Evolutionary conservation across 2,797 vertebrate species (phyloP).

Genomic region (Peromyscus nudipes): DNA sequence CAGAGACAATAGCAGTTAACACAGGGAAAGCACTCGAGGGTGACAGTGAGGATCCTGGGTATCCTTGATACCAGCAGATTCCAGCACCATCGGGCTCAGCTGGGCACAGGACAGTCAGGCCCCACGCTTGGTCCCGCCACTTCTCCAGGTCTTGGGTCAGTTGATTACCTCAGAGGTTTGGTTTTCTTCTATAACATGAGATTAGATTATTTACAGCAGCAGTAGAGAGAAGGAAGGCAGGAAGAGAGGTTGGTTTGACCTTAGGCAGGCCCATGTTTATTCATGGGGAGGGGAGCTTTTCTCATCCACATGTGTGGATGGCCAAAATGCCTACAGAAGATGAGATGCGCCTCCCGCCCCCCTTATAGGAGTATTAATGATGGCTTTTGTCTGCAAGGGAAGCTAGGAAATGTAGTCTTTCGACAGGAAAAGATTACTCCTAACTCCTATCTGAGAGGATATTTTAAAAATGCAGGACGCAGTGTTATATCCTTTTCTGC

Average conservation of each 20-base stretch:
- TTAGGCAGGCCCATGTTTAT: neutral
- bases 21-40: neutral
- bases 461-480: neutral
- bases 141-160: neutral
- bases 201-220: neutral
- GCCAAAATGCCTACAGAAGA: neutral
- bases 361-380: too few relatives aligned
- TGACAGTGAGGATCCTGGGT: neutral
- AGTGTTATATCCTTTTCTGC: too few relatives aligned
- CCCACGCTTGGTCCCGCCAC: rapidly evolving
- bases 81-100: neutral
- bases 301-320: neutral
- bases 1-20: conserved; percentile 39
- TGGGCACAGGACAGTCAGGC: neutral
- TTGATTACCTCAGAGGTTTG: neutral
- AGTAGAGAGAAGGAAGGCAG: neutral
- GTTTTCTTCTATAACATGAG: neutral
- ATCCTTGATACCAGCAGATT: neutral
- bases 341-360: too few relatives aligned
- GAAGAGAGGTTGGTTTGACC: neutral
- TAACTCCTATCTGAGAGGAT: neutral
- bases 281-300: neutral
- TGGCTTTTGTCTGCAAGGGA: neutral
- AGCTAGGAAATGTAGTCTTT: neutral
- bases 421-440: neutral